These are phyloP conservation scores for Hippocampus guttulatus DNA, from an alignment of 2,113 vertebrate genomes.

Conservation along the genomic window DNA sequence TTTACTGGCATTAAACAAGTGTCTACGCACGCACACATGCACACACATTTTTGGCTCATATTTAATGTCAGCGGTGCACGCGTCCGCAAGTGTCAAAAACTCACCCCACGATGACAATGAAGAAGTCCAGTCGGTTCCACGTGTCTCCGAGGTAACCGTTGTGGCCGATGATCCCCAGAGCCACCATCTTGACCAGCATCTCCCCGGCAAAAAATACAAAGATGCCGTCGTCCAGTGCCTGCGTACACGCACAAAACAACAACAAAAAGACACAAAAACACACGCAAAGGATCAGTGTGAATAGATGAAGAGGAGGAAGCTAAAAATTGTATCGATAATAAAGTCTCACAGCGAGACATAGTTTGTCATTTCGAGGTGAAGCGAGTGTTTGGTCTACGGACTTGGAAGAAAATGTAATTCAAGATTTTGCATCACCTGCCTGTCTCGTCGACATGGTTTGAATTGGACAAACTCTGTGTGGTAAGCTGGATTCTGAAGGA, in stretches of 20 bases:
- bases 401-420: background rate
- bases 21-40: conserved; percentile 51
- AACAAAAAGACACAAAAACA: background rate
- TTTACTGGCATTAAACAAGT: conserved; percentile 77
- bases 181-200: conserved; percentile 98
- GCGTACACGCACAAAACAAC: background rate
- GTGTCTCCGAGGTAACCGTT: conserved; percentile 97
- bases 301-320: conserved; percentile 43
- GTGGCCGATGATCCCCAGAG: conserved; percentile 91
- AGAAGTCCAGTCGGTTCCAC: conserved; percentile 97
- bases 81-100: conserved; percentile 41
- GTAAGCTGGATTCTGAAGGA: background rate
- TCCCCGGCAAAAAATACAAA: conserved; percentile 91
- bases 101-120: conserved; percentile 97
- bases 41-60: conserved; percentile 60
- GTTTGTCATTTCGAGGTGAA: conserved; percentile 39
- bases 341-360: conserved; percentile 40
- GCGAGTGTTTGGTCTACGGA: background rate
- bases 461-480: background rate
- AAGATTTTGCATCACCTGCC: background rate
- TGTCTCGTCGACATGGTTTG: background rate
- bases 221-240: conserved; percentile 70
- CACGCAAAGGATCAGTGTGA: conserved; percentile 43
- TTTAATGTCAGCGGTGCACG: conserved; percentile 62
- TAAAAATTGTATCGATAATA: conserved; percentile 42